Conservation (phyloP, 2,888 invertebrate genomes). For the Pandemis cinnamomeana region DNA sequence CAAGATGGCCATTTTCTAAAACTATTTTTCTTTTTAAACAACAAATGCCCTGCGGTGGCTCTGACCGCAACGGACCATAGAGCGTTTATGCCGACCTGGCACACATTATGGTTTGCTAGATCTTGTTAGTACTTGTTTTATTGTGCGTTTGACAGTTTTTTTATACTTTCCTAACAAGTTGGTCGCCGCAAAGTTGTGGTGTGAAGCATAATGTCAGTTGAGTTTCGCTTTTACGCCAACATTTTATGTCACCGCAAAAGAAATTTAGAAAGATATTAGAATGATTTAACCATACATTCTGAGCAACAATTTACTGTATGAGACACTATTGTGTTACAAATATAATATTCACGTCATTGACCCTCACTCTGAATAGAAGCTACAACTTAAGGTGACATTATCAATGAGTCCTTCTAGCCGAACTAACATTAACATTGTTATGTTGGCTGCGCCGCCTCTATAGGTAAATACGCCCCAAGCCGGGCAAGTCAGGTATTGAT, state of each 20-base stretch:
- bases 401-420: constrained; percentile 29
- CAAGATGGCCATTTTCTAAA: constrained; percentile 44
- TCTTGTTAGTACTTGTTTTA: constrained; percentile 71
- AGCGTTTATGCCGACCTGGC: constrained; percentile 50
- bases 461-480: constrained; percentile 20
- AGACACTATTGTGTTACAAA: constrained; percentile 3
- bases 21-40: constrained; percentile 53
- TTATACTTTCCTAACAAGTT: constrained; percentile 59
- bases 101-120: constrained; percentile 54
- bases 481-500: constrained; percentile 63
- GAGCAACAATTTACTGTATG: background rate
- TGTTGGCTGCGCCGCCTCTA: constrained; percentile 24
- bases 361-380: background rate
- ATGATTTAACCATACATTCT: constrained; percentile 1
- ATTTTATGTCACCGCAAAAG: constrained; percentile 16
- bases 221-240: constrained; percentile 18
- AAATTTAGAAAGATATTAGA: constrained; percentile 14
- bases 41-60: constrained; percentile 56
- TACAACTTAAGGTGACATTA: constrained; percentile 23
- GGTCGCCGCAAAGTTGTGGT: constrained; percentile 47
- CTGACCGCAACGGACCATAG: constrained; percentile 50
- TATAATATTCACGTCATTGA: constrained; percentile 10
- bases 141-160: constrained; percentile 55
- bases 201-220: constrained; percentile 27
- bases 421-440: constrained; percentile 21